Evolutionary conservation across 1,140 invertebrate species (phyloP), one percentile per base, ranked within the genome.

Genomic region (Stegodyphus dumicola): DNA sequence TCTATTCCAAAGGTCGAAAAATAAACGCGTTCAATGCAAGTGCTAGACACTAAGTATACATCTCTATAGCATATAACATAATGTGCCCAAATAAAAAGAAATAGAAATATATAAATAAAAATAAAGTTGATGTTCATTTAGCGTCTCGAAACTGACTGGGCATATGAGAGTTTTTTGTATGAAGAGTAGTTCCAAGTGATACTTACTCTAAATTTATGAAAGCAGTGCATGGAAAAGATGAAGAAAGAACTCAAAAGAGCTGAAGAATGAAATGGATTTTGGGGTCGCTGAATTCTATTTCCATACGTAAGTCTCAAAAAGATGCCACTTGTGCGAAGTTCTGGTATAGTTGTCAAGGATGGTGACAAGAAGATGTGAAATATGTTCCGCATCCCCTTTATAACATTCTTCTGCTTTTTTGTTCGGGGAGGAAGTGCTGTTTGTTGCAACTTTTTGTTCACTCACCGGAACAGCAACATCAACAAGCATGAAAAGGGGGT

Each of bases 181-280:
- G 60, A 64, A 64, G 11, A n/a, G 11, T 11, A 11, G 60, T 64
- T 64, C 5, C n/a, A 9, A 13, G 56, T 60, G 9, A 13, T 64
- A 6, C n/a, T 64, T 10, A 13, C 9, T 64, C 60, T 66, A 7
- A 66, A 66, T 7, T 66, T 10, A n/a, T 17, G 18, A 66, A 17
- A 7, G 65, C 15, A n/a, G 18, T 17, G 15, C 65, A 66, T n/a
- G 1, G 18, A n/a, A 7, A 15, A 66, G 2, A 5, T 1, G 18
- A 66, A 66, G 65, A 17, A 66, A 17, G 11, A n/a, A n/a, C 10
- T 7, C 15, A n/a, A 66, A 66, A 66, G n/a, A n/a, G 65, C n/a
- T 66, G 65, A 33, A 66, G n/a, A 66, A 66, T 66, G 65, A 66
- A 66, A 66, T 66, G n/a, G 15, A 66, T 66, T 66, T 66, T 66